These are phyloP conservation scores for Pemphredon lugubris DNA, from an alignment of 2,888 invertebrate species.

Conservation along the genomic window DNA sequence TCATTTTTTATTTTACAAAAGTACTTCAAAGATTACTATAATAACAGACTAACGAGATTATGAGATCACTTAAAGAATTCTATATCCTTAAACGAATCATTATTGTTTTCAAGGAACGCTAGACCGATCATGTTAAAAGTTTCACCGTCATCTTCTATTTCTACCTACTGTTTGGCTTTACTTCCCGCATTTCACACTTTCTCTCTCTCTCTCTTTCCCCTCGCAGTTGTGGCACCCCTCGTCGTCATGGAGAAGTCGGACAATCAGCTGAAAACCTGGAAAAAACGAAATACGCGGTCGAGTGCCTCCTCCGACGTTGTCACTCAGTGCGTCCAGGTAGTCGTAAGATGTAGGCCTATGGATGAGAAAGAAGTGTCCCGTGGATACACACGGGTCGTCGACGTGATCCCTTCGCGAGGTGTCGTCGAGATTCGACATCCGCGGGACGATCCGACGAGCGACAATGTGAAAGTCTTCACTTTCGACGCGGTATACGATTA, in stretches of 20 bases:
- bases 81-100: no score
- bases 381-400: conserved; percentile 90
- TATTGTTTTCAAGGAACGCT: background rate
- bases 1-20: no score
- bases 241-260: conserved; percentile 67
- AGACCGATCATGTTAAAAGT: background rate
- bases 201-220: no score
- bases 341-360: conserved; percentile 98
- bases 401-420: conserved; percentile 92
- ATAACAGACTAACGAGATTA: no score
- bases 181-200: no score
- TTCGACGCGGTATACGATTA: conserved; percentile 99
- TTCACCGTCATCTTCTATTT: no score
- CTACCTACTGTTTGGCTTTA: no score
- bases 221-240: no score
- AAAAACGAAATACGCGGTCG: conserved; percentile 65
- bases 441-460: conserved; percentile 85
- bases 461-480: conserved; percentile 95
- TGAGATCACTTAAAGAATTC: no score
- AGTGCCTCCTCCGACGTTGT: conserved; percentile 54
- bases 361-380: conserved; percentile 91
- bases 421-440: conserved; percentile 95
- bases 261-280: conserved; percentile 63
- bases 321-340: conserved; percentile 94
- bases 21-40: no score